Evolutionary conservation across 1,140 invertebrate genomes (phyloP), one percentile per base, ranked within the genome.

Genomic region (Hylaeus anthracinus): DNA sequence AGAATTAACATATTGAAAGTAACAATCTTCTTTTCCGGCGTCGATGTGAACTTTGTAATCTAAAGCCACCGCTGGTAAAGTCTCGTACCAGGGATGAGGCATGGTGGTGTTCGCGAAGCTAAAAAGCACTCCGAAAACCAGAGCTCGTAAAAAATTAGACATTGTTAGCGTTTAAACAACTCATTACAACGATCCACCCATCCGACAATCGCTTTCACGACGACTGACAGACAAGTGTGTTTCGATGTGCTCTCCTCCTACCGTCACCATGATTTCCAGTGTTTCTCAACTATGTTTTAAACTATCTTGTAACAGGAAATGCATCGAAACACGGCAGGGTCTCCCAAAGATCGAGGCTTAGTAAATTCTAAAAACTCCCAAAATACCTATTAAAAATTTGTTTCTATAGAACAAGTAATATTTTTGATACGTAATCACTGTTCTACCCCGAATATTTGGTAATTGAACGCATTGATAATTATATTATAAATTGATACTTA

Each of bases 41-140:
- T 98, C 97, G 76, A 99, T 96, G 92, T 98, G 97, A 26, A 98
- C 97, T 94, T 98, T 98, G 91, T 98, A 98, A 86, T 99, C 98
- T 97, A 98, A 98, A 0, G 97, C 97, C 39, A 98, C 97, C 15
- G 97, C 97, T 5, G 97, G 97, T 69, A 97, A 90, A 79, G 95
- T 95, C 92, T 97, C 97, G 91, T 97, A 97, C 96, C 96, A 97
- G 87, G 95, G 95, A 71, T 90, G 81, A 15, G 90, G 41, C 39
- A 10, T 45, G n/a, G 91, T n/a, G 84, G 91, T 88, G 10, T 85
- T 82, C 60, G 84, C 63, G 51, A 87, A 51, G 10, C 67, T 39
- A n/a, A 81, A 10, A 3, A 86, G 8, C 56, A 70, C 64, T 37
- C 76, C 60, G 51, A 86, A 45, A 51, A 83, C 48, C 45, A 77